Percentiles rank a stretch among this genome's conserved stretches.
phyloP scores from a whole-genome alignment of 2,888 invertebrate species.

The Agrotis segetum region DNA sequence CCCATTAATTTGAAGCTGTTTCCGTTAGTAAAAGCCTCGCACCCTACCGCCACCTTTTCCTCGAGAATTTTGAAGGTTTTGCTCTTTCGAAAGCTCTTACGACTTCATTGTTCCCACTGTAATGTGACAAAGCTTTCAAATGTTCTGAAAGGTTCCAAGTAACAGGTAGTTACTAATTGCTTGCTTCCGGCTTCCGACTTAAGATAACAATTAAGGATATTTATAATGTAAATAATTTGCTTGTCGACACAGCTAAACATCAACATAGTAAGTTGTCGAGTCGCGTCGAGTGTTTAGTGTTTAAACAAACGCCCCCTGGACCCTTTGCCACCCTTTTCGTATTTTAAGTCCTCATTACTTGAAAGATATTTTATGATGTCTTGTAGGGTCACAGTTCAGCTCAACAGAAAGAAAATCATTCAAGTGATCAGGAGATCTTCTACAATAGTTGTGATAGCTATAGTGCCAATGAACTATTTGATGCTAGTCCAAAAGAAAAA shows the following conservation, averaged over 20 bases:
- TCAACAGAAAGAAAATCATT: background rate
- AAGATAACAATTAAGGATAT: conserved; percentile 20
- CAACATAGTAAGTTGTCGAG: background rate
- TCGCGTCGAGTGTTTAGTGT: too few species aligned
- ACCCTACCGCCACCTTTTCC: background rate
- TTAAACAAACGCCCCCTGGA: too few species aligned
- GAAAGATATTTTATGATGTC: conserved; percentile 12
- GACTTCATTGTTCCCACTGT: conserved; percentile 2
- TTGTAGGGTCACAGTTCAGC: conserved; percentile 1
- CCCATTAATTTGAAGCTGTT: background rate
- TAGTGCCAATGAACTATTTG: background rate
- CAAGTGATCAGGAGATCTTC: background rate
- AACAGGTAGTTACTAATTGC: conserved; percentile 3
- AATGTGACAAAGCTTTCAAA: conserved; percentile 6
- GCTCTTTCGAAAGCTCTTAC: background rate
- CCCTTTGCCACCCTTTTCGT: too few species aligned
- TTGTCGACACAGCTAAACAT: conserved; percentile 21
- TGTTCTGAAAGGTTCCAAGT: background rate
- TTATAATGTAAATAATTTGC: conserved; percentile 39
- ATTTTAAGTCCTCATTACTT: too few species aligned
- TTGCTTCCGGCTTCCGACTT: conserved; percentile 47
- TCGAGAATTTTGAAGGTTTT: conserved; percentile 15
- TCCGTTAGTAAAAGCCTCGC: background rate
- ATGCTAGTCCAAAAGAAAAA: too few species aligned
- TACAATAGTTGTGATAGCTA: background rate